Conservation (phyloP, 2,113 vertebrate genomes). For the Amblyornis subalaris region DNA sequence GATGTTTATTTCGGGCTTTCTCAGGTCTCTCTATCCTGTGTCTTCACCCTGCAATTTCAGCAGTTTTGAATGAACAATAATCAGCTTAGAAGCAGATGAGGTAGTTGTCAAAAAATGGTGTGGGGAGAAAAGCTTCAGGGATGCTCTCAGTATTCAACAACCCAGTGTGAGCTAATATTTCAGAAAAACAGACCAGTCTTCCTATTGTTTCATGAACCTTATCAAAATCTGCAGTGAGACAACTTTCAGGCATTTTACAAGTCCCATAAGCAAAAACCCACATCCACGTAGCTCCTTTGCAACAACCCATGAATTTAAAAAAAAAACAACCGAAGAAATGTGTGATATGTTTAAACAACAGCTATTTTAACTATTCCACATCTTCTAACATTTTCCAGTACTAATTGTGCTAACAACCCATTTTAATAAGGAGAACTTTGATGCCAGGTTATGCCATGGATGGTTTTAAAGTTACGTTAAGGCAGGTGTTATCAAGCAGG, state of each 20-base stretch:
- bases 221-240: constrained; percentile 36
- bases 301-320: neutral
- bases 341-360: neutral
- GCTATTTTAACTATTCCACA: neutral
- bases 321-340: neutral
- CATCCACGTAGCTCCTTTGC: neutral
- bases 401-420: neutral
- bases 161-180: neutral
- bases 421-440: neutral
- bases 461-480: neutral
- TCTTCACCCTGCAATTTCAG: neutral
- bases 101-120: neutral
- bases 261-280: neutral
- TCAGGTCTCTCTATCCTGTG: neutral
- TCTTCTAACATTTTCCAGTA: neutral
- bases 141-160: constrained; percentile 1
- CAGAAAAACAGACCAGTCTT: neutral
- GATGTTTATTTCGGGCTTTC: neutral
- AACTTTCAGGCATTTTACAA: neutral
- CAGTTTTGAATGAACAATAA: neutral
- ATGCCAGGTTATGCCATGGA: neutral
- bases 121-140: constrained; percentile 8
- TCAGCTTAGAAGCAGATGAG: neutral
- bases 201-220: constrained; percentile 4
- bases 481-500: constrained; percentile 2